Conservation (phyloP, 2,888 invertebrate genomes). For the Melieria picta region DNA sequence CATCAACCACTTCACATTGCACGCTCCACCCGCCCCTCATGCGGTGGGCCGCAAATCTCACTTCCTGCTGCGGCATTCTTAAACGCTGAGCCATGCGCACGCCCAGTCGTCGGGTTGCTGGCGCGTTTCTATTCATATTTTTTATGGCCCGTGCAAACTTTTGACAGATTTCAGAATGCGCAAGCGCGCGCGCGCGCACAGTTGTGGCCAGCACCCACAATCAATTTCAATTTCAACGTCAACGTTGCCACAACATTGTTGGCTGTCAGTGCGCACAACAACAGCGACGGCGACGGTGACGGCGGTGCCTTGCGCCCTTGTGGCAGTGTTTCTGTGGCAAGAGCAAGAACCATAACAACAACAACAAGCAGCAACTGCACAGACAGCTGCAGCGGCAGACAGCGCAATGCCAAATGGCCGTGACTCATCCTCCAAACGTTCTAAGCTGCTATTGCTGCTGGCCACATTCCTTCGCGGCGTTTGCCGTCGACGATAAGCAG, state of each 20-base stretch:
- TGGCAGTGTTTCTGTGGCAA: no score
- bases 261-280: no score
- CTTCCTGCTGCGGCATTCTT: conserved; percentile 28
- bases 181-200: conserved; percentile 18
- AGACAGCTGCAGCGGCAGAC: no score
- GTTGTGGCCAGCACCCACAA: conserved; percentile 25
- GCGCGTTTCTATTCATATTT: not conserved
- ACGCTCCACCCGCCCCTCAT: no score
- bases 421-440: conserved; percentile 23
- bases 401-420: conserved; percentile 18
- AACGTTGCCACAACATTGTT: not conserved
- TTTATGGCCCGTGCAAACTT: conserved; percentile 12
- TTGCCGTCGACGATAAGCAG: no score
- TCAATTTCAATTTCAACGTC: conserved; percentile 30
- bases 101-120: no score
- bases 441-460: not conserved
- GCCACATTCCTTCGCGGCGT: no score
- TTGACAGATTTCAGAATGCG: conserved; percentile 30
- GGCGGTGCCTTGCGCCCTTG: no score
- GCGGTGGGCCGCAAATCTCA: not conserved
- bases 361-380: no score
- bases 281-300: no score
- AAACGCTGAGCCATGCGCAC: conserved; percentile 6
- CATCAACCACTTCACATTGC: no score
- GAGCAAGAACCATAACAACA: no score